These are phyloP conservation scores for Archivesica marissinica DNA, from an alignment of 1,140 invertebrate genomes.

Conservation along the genomic window DNA sequence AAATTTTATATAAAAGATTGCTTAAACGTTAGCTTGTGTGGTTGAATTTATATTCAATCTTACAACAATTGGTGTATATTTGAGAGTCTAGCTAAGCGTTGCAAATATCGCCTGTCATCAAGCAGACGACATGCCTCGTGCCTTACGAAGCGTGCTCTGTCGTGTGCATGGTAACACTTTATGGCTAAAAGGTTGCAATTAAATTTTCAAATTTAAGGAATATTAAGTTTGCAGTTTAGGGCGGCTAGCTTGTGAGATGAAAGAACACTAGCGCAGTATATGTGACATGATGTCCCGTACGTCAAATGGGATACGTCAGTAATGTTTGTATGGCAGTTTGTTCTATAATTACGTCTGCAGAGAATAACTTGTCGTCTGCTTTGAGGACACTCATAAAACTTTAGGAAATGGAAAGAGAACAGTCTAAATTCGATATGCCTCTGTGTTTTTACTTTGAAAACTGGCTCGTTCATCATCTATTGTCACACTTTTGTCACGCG, in stretches of 20 bases:
- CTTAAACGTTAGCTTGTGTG: no score
- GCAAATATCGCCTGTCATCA: constrained; percentile 41
- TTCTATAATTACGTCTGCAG: constrained; percentile 35
- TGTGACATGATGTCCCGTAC: constrained; percentile 8
- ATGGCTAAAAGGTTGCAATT: constrained; percentile 46
- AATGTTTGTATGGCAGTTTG: constrained; percentile 9
- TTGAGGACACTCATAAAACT: constrained; percentile 16
- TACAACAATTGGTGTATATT: constrained; percentile 21
- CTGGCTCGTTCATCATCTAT: constrained; percentile 9
- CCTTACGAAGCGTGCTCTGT: constrained; percentile 33
- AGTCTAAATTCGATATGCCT: constrained; percentile 2
- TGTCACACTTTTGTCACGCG: constrained; percentile 12
- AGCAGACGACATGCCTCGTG: constrained; percentile 35
- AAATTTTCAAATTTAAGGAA: constrained; percentile 53
- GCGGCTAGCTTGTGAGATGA: constrained; percentile 21
- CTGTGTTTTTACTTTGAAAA: neutral
- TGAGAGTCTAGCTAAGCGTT: neutral
- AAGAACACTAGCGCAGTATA: constrained; percentile 14
- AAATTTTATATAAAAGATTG: no score
- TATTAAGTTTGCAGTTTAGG: constrained; percentile 45
- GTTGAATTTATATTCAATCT: constrained; percentile 1
- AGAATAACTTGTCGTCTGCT: constrained; percentile 10
- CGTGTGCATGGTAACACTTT: constrained; percentile 45
- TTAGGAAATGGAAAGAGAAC: neutral
- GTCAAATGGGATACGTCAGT: constrained; percentile 8